Base-by-base conservation (phyloP, 2,797 vertebrate species). In the Chanos chanos region DNA sequence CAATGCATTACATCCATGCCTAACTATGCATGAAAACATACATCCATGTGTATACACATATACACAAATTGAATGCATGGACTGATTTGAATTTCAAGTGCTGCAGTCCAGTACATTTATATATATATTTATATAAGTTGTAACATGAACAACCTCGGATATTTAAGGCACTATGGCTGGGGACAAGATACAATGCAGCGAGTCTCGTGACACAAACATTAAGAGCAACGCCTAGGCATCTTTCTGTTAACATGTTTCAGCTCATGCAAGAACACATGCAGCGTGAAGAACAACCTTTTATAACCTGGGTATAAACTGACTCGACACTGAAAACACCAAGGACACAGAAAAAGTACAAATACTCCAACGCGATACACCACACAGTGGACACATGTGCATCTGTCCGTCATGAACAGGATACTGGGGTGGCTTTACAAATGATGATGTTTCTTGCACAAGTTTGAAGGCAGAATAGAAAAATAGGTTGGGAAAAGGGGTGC, bases 151-250 rank as follows among this genome's bases (percentile, higher is more conserved):
- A 94, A 98, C 94, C 92, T 96, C 93, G 91, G 93, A 97, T 98
- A 97, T 95, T 95, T 98, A 99, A 99, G 97, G 97, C 97, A 99
- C 97, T 98, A 97, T 95, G 95, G 96, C 93, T 97, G 92, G 93
- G 86, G 94, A 97, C 93, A 84, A 87, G 93, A 93, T 93, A 96
- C 93, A 92, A 97, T 94, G 94, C 94, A 95, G 94, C 91, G 89
- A 94, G 90, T 94, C 94, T 96, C 87, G 88, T 89, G 91, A 96
- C 92, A 84, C 87, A 81, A 83, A 97, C 93, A 91, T 89, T 89
- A 91, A 93, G 91, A 94, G 94, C 93, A 91, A 93, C 91, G 91
- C 93, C 90, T 91, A 94, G 89, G 92, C 90, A 89, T 94, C 82
- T 86, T 83, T 83, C 85, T 60, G 76, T 73, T 83, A 82, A 87